A percentile compares a stretch with the other conserved stretches of the same genome.
Evolutionary conservation across 1,140 invertebrate genomes (phyloP).

Genomic region (Andrena cerasifolii): DNA sequence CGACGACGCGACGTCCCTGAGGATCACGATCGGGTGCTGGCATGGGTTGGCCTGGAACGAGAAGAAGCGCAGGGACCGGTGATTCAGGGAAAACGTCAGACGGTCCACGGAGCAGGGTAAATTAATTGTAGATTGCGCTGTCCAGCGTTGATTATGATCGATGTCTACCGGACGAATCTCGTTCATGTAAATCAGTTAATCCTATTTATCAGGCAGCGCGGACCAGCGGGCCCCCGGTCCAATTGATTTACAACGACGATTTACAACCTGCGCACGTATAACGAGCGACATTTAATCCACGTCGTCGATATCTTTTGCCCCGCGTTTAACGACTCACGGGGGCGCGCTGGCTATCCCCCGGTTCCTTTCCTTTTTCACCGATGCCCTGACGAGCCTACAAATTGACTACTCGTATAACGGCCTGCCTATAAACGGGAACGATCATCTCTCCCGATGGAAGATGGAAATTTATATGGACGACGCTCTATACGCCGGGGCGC

Average conservation of each 20-base stretch:
- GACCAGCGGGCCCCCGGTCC: constrained; percentile 15
- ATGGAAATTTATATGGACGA: constrained; percentile 41
- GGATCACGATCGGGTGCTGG: constrained; percentile 96
- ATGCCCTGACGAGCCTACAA: background rate
- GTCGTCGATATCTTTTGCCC: constrained; percentile 49
- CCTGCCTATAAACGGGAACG: background rate
- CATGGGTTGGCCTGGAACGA: constrained; percentile 91
- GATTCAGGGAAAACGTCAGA: constrained; percentile 19
- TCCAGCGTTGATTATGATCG: constrained; percentile 59
- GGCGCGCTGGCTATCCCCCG: constrained; percentile 5
- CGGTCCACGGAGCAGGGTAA: background rate
- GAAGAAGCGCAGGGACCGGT: constrained; percentile 29
- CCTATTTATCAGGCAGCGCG: constrained; percentile 45
- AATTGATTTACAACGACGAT: constrained; percentile 67
- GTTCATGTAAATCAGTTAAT: constrained; percentile 61
- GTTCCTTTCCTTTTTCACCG: background rate
- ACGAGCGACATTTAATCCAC: constrained; percentile 63
- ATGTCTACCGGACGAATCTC: constrained; percentile 51
- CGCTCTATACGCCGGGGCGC: background rate
- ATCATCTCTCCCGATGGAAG: constrained; percentile 11
- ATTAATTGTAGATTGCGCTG: constrained; percentile 29
- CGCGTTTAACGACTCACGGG: constrained; percentile 32
- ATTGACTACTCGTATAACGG: constrained; percentile 29
- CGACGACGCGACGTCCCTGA: constrained; percentile 93
- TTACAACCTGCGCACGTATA: constrained; percentile 61